Conservation (phyloP, 2,888 invertebrate genomes). For the Tenthredo amoena region DNA sequence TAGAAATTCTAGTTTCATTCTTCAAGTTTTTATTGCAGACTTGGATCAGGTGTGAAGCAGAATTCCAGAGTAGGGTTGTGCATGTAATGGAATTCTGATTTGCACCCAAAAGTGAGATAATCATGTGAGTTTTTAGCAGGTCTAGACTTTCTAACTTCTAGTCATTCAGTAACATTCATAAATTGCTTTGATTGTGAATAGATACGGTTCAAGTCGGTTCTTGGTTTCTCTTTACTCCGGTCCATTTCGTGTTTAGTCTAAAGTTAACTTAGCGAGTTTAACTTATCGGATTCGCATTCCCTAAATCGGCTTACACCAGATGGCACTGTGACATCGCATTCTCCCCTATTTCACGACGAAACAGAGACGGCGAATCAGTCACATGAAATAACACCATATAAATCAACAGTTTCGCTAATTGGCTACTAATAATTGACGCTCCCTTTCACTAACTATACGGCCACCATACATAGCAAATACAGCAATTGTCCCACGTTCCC, state of each 20-base stretch:
- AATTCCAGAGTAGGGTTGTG: too few relatives aligned
- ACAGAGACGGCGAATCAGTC: background rate
- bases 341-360: constrained; percentile 5
- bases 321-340: background rate
- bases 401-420: constrained; percentile 29
- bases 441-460: background rate
- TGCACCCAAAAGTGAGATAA: too few relatives aligned
- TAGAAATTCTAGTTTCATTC: too few relatives aligned
- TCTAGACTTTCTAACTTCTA: too few relatives aligned
- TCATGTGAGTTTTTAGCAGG: too few relatives aligned
- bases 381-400: background rate
- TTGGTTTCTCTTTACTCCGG: background rate
- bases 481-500: background rate
- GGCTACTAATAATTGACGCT: constrained; percentile 11
- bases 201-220: background rate
- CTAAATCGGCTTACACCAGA: constrained; percentile 34
- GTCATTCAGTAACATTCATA: too few relatives aligned
- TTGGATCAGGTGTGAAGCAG: too few relatives aligned
- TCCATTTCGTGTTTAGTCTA: background rate
- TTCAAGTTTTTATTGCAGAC: too few relatives aligned
- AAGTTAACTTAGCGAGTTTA: constrained; percentile 19
- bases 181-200: background rate
- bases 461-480: background rate
- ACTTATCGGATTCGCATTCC: background rate
- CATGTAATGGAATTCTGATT: too few relatives aligned